These are phyloP conservation scores for Lithosia quadra DNA, from an alignment of 2,888 invertebrate genomes.

Conservation along the genomic window DNA sequence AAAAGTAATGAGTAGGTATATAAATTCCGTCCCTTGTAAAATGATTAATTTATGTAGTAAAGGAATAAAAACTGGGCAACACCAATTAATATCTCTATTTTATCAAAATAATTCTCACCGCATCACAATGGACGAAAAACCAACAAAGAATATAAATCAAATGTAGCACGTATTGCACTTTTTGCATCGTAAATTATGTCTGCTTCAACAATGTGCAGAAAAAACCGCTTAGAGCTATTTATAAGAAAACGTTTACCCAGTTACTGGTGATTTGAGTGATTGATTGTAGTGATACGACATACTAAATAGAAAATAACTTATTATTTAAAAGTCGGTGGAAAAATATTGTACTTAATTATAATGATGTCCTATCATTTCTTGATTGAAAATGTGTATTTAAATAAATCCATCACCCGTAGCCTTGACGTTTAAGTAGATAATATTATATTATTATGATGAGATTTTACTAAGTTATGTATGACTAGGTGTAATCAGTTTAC, in stretches of 20 bases:
- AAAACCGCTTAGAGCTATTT: slow-evolving; percentile 50
- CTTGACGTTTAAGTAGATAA: too few relatives aligned
- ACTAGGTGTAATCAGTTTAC: too few relatives aligned
- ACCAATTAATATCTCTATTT: too few relatives aligned
- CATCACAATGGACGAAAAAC: slow-evolving; percentile 46
- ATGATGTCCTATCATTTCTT: background rate
- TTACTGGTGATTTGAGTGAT: slow-evolving; percentile 56
- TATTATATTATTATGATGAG: background rate
- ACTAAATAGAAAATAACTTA: slow-evolving; percentile 49
- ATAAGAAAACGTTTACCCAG: slow-evolving; percentile 53
- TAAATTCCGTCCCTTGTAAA: too few relatives aligned
- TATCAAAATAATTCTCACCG: slow-evolving; percentile 56
- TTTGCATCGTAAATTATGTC: slow-evolving; percentile 51
- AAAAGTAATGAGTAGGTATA: too few relatives aligned
- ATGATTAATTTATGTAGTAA: too few relatives aligned
- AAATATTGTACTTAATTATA: too few relatives aligned
- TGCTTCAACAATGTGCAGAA: slow-evolving; percentile 32
- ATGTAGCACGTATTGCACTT: slow-evolving; percentile 27
- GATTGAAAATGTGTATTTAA: background rate
- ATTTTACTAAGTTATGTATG: background rate
- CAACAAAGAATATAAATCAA: slow-evolving; percentile 39
- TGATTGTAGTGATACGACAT: slow-evolving; percentile 57
- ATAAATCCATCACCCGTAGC: too few relatives aligned
- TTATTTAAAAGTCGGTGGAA: slow-evolving; percentile 43
- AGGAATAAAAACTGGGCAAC: too few relatives aligned